Percentiles rank a stretch among this genome's conserved stretches.
Conservation (phyloP, 2,797 vertebrate species). For the Argya squamiceps region DNA sequence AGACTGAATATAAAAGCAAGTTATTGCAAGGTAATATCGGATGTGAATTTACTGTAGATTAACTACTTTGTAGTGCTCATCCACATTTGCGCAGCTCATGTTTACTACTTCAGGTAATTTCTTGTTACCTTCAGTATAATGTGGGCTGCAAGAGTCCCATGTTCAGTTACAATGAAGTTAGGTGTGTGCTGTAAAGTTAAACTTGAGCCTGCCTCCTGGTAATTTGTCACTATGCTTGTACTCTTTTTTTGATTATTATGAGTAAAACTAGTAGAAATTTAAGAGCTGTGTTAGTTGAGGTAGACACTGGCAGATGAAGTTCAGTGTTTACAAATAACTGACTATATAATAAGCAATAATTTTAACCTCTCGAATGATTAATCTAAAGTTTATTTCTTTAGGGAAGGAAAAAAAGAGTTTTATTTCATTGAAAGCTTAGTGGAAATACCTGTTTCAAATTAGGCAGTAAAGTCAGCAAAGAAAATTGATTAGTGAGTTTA, state of each 20-base stretch:
- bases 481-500: not conserved
- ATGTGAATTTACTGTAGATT: not conserved
- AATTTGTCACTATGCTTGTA: not conserved
- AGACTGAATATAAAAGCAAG: not conserved
- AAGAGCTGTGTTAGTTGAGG: not conserved
- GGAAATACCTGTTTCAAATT: not conserved
- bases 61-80: not conserved
- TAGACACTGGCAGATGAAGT: not conserved
- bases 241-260: not conserved
- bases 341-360: not conserved
- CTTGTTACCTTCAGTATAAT: not conserved
- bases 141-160: not conserved
- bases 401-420: not conserved
- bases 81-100: not conserved
- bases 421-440: not conserved
- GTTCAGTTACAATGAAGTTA: not conserved
- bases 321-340: not conserved
- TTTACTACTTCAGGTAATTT: not conserved
- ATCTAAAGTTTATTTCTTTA: not conserved
- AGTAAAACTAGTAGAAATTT: not conserved
- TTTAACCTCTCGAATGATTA: not conserved
- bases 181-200: not conserved
- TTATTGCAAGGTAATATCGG: not conserved
- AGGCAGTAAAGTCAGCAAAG: not conserved
- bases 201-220: not conserved